Conservation (phyloP, 2,888 invertebrate species). For the Scaptomyza flava region DNA sequence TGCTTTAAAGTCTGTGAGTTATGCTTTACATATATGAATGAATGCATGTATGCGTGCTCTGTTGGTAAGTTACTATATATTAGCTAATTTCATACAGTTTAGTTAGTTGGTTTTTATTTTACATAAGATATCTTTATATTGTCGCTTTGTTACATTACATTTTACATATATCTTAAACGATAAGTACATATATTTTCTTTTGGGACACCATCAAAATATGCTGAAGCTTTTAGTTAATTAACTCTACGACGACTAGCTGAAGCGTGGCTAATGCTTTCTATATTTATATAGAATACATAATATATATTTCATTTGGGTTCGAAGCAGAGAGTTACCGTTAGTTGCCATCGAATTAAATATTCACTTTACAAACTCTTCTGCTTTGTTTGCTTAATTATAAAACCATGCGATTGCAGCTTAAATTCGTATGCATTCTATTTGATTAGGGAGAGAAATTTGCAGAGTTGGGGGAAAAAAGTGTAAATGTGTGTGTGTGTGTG, state of each 20-base stretch:
- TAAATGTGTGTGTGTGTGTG: conserved; percentile 16
- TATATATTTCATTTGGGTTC: conserved; percentile 1
- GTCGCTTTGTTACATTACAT: conserved; percentile 77
- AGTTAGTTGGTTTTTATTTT: conserved; percentile 59
- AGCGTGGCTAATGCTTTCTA: conserved; percentile 62
- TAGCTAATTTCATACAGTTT: conserved; percentile 51
- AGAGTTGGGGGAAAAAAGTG: conserved; percentile 13
- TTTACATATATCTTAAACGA: conserved; percentile 69
- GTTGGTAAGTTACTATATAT: conserved; percentile 34
- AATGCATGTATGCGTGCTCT: conserved; percentile 33
- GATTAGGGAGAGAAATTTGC: conserved; percentile 23
- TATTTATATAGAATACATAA: conserved; percentile 37
- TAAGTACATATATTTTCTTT: conserved; percentile 26
- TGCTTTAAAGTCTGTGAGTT: conserved; percentile 60
- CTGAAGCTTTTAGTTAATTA: conserved; percentile 68
- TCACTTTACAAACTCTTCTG: conserved; percentile 36
- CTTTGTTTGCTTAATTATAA: conserved; percentile 35
- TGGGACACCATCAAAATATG: conserved; percentile 64
- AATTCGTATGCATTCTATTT: conserved; percentile 69
- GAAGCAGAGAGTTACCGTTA: conserved; percentile 19
- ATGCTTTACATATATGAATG: conserved; percentile 42
- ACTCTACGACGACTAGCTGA: conserved; percentile 72
- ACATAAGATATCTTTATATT: conserved; percentile 73
- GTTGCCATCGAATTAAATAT: conserved; percentile 42
- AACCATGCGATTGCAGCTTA: conserved; percentile 76